Evolutionary conservation across 1,140 invertebrate genomes (phyloP).

Genomic region (Eriocheir sinensis): DNA sequence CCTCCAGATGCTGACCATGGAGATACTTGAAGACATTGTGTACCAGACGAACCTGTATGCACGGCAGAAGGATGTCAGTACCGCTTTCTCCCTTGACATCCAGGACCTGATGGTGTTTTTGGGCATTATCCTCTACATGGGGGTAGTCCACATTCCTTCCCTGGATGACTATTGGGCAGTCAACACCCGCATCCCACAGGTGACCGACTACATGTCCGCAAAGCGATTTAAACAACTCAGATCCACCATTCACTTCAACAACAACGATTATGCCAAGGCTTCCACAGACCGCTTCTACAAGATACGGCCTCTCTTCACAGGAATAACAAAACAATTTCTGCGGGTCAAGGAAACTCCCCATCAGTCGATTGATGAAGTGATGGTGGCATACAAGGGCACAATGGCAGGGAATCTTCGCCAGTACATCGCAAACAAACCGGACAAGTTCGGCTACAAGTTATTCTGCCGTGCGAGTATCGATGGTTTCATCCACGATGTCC

Average conservation of each 20-base stretch:
- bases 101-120: background rate
- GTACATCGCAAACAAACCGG: no score
- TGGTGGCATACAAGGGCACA: no score
- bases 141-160: background rate
- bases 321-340: no score
- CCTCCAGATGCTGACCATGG: no score
- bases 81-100: conserved; percentile 22
- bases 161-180: conserved; percentile 5
- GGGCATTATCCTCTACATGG: background rate
- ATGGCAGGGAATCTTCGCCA: no score
- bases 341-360: background rate
- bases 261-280: background rate
- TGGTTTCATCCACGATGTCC: no score
- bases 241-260: conserved; percentile 40
- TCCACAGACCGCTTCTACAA: conserved; percentile 23
- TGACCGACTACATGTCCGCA: background rate
- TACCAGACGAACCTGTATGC: conserved; percentile 48
- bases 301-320: conserved; percentile 26
- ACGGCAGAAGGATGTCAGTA: background rate
- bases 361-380: conserved; percentile 2
- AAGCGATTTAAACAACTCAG: background rate
- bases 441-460: no score
- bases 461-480: no score
- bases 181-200: background rate
- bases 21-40: background rate